Evolutionary conservation across 2,888 invertebrate genomes (phyloP).

Genomic region (Eulithis testata): DNA sequence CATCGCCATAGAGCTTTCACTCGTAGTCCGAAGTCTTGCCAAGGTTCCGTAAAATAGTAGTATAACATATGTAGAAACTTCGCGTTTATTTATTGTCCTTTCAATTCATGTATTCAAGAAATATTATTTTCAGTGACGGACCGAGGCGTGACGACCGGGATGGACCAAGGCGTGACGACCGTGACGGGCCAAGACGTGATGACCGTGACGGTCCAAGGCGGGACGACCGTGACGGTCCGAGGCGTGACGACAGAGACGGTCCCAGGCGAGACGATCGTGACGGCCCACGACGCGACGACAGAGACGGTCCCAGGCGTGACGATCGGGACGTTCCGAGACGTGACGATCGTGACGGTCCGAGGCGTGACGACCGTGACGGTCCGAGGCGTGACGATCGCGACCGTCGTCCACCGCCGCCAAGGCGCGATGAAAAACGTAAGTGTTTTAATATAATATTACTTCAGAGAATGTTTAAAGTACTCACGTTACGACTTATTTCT

Average conservation of each 20-base stretch:
- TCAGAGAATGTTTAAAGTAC: neutral
- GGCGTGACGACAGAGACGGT: conserved; percentile 57
- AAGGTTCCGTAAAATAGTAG: too few relatives aligned
- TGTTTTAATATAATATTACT: conserved; percentile 1
- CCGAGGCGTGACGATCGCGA: conserved; percentile 60
- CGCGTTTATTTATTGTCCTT: too few relatives aligned
- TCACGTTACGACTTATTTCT: too few relatives aligned
- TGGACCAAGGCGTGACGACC: conserved; percentile 46
- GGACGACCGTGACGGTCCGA: conserved; percentile 57
- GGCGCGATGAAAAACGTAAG: conserved; percentile 80
- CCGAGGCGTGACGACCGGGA: too few relatives aligned
- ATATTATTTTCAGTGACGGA: conserved; percentile 44
- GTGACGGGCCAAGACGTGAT: conserved; percentile 46
- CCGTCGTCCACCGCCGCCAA: conserved; percentile 65
- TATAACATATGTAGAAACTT: too few relatives aligned
- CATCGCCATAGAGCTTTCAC: too few relatives aligned
- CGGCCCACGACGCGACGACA: conserved; percentile 58
- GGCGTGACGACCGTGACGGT: conserved; percentile 56
- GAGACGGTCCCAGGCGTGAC: conserved; percentile 52
- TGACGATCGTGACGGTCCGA: conserved; percentile 55
- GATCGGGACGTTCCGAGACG: conserved; percentile 52
- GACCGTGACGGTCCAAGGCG: conserved; percentile 59
- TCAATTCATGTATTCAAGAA: neutral
- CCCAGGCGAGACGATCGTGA: conserved; percentile 56
- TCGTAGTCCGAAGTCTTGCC: too few relatives aligned